Evolutionary conservation across 2,888 invertebrate species (phyloP), one percentile per base, ranked within the genome.

Genomic region (Notodromas monacha): DNA sequence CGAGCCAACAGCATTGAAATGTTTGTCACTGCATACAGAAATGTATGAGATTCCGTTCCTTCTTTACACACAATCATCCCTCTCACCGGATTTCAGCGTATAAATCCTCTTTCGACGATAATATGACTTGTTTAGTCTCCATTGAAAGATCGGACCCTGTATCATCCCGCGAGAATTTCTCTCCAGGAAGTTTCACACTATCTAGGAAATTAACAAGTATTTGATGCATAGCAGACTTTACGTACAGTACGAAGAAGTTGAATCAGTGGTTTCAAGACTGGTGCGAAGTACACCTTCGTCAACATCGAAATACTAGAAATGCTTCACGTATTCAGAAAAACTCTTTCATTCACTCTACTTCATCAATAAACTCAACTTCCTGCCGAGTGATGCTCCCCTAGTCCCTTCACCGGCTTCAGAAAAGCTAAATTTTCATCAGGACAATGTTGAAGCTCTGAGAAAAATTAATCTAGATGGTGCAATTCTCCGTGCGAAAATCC

Each of bases 1-100:
- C 26, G 68, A 61, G 3, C 81, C 81, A 4, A 86, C 70, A 36
- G 73, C 69, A 44, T 74, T 76, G 45, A 89, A 86, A 52, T 74
- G 79, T 45, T 72, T 76, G 45, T 89, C 84, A 26, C 89, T 58
- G 29, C n/a, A 33, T 16, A 16, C 29, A 35, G 26, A 26, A 29
- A 32, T n/a, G 11, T 2, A 12, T 8, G 8, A 21, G 6, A 21
- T 21, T 21, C 6, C 6, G 6, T 21, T 8, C 8, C 8, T 21
- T n/a, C n/a, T 21, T 21, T 21, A n/a, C n/a, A 21, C 6, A 21
- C n/a, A n/a, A 21, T n/a, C 21, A 21, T 21, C 21, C 21, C 21
- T 21, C 21, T 13, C 39, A 52, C 54, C 54, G 46, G 14, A 92
- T 57, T 44, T 86, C 84, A 0, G 66, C 63, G 48, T 66, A 89